phyloP scores from a whole-genome alignment of 2,888 invertebrate species.

The Drosophila ezoana region DNA sequence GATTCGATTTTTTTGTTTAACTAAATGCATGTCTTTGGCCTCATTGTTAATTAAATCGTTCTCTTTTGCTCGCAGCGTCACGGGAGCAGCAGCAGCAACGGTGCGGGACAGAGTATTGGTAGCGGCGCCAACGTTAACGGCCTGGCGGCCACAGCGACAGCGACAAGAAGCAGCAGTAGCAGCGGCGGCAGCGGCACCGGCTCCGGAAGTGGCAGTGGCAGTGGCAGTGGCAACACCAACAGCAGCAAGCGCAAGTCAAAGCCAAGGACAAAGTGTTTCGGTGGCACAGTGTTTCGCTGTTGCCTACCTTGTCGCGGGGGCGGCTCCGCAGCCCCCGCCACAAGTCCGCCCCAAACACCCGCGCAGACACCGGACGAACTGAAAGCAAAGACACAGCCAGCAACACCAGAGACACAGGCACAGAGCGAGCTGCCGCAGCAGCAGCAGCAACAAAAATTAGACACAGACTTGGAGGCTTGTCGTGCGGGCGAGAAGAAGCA shows the following conservation, averaged over 20 bases:
- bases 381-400: conserved; percentile 43
- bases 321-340: conserved; percentile 88
- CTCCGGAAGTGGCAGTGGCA: conserved; percentile 27
- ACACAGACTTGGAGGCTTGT: conserved; percentile 25
- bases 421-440: conserved; percentile 31
- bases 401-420: conserved; percentile 13
- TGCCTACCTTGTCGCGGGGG: conserved; percentile 94
- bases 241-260: conserved; percentile 81
- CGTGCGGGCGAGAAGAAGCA: conserved; percentile 70
- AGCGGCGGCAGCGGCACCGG: conserved; percentile 35
- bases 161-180: conserved; percentile 29
- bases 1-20: no score
- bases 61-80: conserved; percentile 61
- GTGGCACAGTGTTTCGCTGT: conserved; percentile 92
- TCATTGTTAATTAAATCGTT: neutral
- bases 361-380: conserved; percentile 81
- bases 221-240: conserved; percentile 37
- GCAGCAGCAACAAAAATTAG: conserved; percentile 38
- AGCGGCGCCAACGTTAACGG: conserved; percentile 58
- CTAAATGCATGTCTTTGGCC: no score
- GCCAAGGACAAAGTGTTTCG: conserved; percentile 83
- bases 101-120: conserved; percentile 48
- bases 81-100: conserved; percentile 73
- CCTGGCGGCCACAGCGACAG: conserved; percentile 67
- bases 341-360: conserved; percentile 86